Percentiles rank a stretch among this genome's conserved stretches.
Conservation (phyloP, 2,797 vertebrate genomes). For the Parambassis ranga region DNA sequence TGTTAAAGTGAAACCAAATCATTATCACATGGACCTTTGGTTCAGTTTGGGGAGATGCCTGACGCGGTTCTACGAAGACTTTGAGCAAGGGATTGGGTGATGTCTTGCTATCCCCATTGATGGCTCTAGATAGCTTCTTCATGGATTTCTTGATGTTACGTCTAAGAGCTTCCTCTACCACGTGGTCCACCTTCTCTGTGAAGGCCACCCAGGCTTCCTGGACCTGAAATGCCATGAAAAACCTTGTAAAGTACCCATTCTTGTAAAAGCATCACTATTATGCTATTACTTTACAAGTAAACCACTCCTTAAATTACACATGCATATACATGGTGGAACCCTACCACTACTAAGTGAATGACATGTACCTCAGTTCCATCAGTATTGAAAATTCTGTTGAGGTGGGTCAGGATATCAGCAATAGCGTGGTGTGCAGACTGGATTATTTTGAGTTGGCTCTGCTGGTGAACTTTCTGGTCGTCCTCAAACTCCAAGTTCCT, state of each 20-base stretch:
- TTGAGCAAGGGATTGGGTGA: constrained; percentile 83
- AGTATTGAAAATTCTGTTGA: constrained; percentile 80
- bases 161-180: constrained; percentile 85
- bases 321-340: no score
- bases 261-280: no score
- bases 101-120: constrained; percentile 85
- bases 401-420: constrained; percentile 74
- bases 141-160: constrained; percentile 85
- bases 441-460: constrained; percentile 71
- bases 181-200: constrained; percentile 80
- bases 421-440: constrained; percentile 76
- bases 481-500: constrained; percentile 85
- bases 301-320: no score
- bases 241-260: no score
- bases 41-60: constrained; percentile 57
- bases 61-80: constrained; percentile 81
- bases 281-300: no score
- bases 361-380: constrained; percentile 83
- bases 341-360: no score
- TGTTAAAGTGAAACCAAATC: background rate
- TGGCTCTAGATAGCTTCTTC: constrained; percentile 84
- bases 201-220: constrained; percentile 84
- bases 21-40: constrained; percentile 77
- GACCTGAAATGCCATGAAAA: constrained; percentile 77
- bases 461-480: constrained; percentile 78